Evolutionary conservation across 2,113 vertebrate genomes (phyloP).

Genomic region (Melospiza melodia): DNA sequence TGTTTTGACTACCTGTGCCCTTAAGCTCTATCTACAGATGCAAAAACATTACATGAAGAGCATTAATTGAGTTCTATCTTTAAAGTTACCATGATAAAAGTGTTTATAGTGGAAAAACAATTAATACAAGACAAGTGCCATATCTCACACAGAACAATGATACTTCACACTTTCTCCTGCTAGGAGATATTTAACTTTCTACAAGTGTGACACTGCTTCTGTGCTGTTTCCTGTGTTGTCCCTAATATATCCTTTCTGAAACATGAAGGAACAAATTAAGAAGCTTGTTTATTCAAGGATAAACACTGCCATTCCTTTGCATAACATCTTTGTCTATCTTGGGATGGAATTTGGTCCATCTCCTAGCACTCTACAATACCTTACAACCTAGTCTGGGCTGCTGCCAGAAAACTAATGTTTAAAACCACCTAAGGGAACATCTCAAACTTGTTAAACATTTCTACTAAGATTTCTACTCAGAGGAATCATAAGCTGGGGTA

Average conservation of each 20-base stretch:
- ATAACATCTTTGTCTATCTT: slow-evolving; percentile 1
- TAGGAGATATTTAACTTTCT: neutral
- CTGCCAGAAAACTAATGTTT: neutral
- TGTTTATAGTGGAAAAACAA: neutral
- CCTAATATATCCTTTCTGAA: neutral
- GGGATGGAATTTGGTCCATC: neutral
- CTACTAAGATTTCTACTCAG: neutral
- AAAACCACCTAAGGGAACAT: slow-evolving; percentile 1
- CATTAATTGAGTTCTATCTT: neutral
- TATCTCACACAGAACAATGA: neutral
- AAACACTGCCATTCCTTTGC: neutral
- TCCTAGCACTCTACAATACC: neutral
- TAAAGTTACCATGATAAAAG: neutral
- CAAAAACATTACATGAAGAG: neutral
- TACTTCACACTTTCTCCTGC: neutral
- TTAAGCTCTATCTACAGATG: neutral
- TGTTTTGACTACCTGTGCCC: neutral
- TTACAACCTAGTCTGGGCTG: neutral
- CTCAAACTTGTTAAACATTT: neutral
- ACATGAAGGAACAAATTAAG: neutral
- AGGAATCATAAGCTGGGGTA: neutral
- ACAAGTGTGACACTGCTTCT: neutral
- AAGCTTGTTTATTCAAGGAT: neutral
- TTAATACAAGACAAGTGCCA: neutral
- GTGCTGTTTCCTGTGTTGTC: neutral